Conservation (phyloP, 2,888 invertebrate genomes). For the Charanyca ferruginea region DNA sequence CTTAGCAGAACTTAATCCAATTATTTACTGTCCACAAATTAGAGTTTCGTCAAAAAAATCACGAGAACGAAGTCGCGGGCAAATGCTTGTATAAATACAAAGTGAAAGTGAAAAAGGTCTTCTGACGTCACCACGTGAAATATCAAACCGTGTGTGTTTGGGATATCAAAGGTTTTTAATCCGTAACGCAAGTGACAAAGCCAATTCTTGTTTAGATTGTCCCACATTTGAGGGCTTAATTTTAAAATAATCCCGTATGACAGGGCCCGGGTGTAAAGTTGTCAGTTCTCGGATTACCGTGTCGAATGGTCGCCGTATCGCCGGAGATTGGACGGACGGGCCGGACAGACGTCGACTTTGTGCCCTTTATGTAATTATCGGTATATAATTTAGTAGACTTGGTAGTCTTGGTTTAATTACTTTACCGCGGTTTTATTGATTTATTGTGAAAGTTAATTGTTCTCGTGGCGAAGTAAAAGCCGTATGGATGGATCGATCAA, state of each 20-base stretch:
- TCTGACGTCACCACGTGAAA: constrained; percentile 12
- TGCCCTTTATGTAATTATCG: constrained; percentile 22
- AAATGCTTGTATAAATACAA: neutral
- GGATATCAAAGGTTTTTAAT: constrained; percentile 23
- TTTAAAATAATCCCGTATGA: constrained; percentile 36
- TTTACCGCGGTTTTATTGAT: neutral
- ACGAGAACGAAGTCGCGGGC: too few relatives aligned
- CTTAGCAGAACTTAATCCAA: too few relatives aligned
- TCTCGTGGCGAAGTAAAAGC: too few relatives aligned
- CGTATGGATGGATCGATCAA: too few relatives aligned
- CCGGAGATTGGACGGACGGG: constrained; percentile 1
- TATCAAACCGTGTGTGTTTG: constrained; percentile 13
- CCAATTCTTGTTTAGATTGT: constrained; percentile 28
- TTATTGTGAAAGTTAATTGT: neutral
- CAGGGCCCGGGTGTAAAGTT: constrained; percentile 37
- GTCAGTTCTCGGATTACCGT: constrained; percentile 39
- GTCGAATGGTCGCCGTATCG: constrained; percentile 31
- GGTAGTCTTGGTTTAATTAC: constrained; percentile 11
- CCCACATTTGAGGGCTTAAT: constrained; percentile 22
- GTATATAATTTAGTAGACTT: too few relatives aligned
- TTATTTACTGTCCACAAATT: too few relatives aligned
- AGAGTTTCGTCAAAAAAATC: too few relatives aligned
- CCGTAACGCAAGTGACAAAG: constrained; percentile 8
- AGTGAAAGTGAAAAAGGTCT: neutral
- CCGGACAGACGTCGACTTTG: neutral